Evolutionary conservation across 2,888 invertebrate species (phyloP).

Genomic region (Nasonia oneida): DNA sequence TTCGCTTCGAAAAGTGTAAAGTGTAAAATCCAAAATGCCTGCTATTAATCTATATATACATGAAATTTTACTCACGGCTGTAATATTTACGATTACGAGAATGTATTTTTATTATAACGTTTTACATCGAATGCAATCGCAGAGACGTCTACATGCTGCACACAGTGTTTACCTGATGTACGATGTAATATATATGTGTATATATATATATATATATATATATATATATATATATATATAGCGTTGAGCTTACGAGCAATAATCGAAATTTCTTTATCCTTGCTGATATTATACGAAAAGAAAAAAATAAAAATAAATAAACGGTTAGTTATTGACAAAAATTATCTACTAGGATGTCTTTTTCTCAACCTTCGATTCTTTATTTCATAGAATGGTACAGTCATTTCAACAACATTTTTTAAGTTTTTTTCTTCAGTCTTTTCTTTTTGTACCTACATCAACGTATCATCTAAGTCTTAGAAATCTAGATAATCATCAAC

Average conservation of each 20-base stretch:
- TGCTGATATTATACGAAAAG: slow-evolving; percentile 39
- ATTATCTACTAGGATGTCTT: not conserved
- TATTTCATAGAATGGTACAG: slow-evolving; percentile 11
- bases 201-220: not conserved
- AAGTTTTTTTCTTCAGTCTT: slow-evolving; percentile 42
- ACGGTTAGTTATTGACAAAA: slow-evolving; percentile 18
- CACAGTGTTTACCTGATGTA: slow-evolving; percentile 42
- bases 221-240: not conserved
- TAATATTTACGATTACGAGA: slow-evolving; percentile 48
- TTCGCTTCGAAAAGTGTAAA: slow-evolving; percentile 18
- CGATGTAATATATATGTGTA: not conserved
- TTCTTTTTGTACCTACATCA: slow-evolving; percentile 2
- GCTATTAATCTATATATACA: slow-evolving; percentile 16
- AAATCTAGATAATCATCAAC: not conserved
- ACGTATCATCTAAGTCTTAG: not conserved
- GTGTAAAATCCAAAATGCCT: slow-evolving; percentile 34
- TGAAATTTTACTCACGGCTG: slow-evolving; percentile 35
- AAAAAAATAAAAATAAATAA: slow-evolving; percentile 5
- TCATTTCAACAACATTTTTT: slow-evolving; percentile 5
- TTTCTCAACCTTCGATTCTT: slow-evolving; percentile 16
- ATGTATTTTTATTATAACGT: slow-evolving; percentile 64
- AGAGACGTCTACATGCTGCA: slow-evolving; percentile 34
- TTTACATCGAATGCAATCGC: slow-evolving; percentile 61
- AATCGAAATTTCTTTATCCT: slow-evolving; percentile 58
- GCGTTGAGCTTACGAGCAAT: slow-evolving; percentile 56